These are phyloP conservation scores for Brachynemurus nebulosus DNA, from an alignment of 2,888 invertebrate species.

Conservation along the genomic window DNA sequence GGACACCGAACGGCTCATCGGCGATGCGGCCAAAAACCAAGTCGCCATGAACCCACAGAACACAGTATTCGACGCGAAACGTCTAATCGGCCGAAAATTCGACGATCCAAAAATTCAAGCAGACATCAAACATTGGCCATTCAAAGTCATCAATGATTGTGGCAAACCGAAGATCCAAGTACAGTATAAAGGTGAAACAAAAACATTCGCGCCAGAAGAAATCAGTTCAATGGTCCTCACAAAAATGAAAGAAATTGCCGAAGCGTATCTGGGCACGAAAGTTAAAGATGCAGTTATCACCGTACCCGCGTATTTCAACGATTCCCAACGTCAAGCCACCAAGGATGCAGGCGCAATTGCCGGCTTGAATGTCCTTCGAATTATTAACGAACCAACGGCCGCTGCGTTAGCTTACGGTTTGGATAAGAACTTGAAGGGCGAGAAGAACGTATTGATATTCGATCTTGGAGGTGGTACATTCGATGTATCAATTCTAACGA, in stretches of 20 bases:
- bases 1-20: constrained; percentile 47
- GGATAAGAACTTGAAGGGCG: constrained; percentile 30
- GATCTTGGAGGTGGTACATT: constrained; percentile 46
- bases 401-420: constrained; percentile 44
- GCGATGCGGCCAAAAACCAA: constrained; percentile 52
- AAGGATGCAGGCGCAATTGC: constrained; percentile 56
- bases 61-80: constrained; percentile 52
- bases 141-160: constrained; percentile 45
- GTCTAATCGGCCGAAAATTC: constrained; percentile 49
- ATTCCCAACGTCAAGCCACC: constrained; percentile 50
- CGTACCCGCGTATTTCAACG: constrained; percentile 65
- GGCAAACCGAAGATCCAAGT: constrained; percentile 49
- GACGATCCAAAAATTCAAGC: constrained; percentile 56
- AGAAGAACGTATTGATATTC: constrained; percentile 36
- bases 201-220: constrained; percentile 54
- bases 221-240: constrained; percentile 52
- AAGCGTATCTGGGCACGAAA: constrained; percentile 49
- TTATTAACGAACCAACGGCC: constrained; percentile 49
- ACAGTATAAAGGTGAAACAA: constrained; percentile 46
- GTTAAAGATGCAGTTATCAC: constrained; percentile 64
- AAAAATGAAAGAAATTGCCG: constrained; percentile 50
- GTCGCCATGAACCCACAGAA: constrained; percentile 55
- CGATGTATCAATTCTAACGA: constrained; percentile 53
- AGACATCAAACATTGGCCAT: constrained; percentile 71
- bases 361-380: constrained; percentile 48